Base-by-base conservation (phyloP, 2,797 vertebrate species). In the Emys orbicularis region DNA sequence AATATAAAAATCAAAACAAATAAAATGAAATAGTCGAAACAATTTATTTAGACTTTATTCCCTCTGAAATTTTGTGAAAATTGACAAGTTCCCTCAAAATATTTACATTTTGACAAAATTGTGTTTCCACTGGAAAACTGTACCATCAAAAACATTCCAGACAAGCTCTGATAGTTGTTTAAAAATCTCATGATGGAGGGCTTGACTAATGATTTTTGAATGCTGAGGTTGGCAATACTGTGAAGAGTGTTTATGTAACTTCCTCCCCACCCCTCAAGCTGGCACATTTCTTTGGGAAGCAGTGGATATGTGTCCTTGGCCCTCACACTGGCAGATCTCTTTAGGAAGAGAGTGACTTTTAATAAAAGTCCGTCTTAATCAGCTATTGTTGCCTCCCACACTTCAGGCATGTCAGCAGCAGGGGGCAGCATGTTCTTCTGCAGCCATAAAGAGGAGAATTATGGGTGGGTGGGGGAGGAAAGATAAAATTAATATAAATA, bases 341-440 rank as follows among this genome's bases (percentile, higher is more conserved):
- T 68, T 18, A 44, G 68, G 21, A 61, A 59, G 6, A n/a, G 31
- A 18, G 61, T 65, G 34, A 56, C 31, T 94, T 74, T 61, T 87
- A 25, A 79, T 81, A 80, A 37, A 79, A 41, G 1, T 9, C 0
- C 0, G 49, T 52, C 15, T 49, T 82, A 31, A 0, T 76, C 49
- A 81, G 19, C 53, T 87, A 2, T 81, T 76, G 72, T 82, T 92
- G 86, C 72, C 84, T 61, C 44, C 81, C 25, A 7, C 59, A 16
- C 11, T 53, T 80, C 25, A 77, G 34, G 0, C 2, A 47, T 0
- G 0, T 44, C 23, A 13, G 49, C 15, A 47, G 54, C 5, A 0
- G 2, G 5, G 31, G 16, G 29, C 10, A 44, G 49, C 59, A 15
- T 56, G 52, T 1, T 79, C 86, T 77, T 54, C 61, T 81, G 74